Percentiles rank a stretch among this genome's conserved stretches.
Evolutionary conservation across 1,140 invertebrate species (phyloP).

Genomic region (Drosophila kanapiae): DNA sequence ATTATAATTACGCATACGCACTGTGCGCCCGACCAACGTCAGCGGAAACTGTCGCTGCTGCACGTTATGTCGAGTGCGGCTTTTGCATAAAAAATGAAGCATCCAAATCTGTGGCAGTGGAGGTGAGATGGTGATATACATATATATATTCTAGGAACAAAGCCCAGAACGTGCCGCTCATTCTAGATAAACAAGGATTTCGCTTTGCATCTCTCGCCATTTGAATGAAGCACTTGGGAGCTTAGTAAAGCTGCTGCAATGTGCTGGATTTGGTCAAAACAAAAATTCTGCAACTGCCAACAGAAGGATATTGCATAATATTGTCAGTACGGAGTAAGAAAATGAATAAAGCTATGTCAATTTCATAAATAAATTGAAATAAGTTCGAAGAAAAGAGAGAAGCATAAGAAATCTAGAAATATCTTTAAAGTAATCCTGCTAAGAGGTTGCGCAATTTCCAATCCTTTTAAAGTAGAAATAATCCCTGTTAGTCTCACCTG

Average conservation of each 20-base stretch:
- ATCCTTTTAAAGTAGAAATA: neutral
- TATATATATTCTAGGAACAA: conserved; percentile 8
- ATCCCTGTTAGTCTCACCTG: conserved; percentile 85
- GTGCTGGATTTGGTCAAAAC: conserved; percentile 1
- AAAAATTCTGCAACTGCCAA: neutral
- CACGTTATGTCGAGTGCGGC: conserved; percentile 44
- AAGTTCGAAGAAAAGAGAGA: neutral
- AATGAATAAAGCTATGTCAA: neutral
- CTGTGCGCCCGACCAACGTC: conserved; percentile 33
- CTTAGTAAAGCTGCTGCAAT: neutral
- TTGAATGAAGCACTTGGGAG: conserved; percentile 20
- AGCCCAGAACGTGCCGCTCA: conserved; percentile 16
- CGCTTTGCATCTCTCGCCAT: conserved; percentile 7
- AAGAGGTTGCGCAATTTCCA: too few relatives aligned
- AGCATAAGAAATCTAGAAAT: too few relatives aligned
- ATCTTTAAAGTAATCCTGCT: too few relatives aligned
- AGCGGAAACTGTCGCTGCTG: conserved; percentile 59
- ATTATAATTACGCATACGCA: conserved; percentile 80
- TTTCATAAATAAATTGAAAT: neutral
- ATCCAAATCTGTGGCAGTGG: conserved; percentile 22
- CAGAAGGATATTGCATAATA: conserved; percentile 5
- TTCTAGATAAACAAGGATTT: conserved; percentile 41
- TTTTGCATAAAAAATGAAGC: conserved; percentile 60
- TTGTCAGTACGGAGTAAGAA: neutral
- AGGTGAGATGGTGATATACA: conserved; percentile 5